These are phyloP conservation scores for Solenopsis fugax DNA, from an alignment of 1,140 invertebrate genomes.

Conservation along the genomic window DNA sequence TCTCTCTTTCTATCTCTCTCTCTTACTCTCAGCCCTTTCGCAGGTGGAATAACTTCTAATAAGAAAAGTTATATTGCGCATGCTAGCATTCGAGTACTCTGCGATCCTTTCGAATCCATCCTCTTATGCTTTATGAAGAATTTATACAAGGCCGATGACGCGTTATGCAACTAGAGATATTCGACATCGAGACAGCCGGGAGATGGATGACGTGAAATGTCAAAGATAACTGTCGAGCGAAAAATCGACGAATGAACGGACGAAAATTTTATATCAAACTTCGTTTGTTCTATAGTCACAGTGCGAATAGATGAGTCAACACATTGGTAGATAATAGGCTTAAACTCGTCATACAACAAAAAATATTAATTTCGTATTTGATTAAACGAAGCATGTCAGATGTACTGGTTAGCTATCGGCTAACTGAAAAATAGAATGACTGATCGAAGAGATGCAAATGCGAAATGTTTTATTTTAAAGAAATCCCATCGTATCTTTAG, in stretches of 20 bases:
- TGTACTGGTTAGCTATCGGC: background rate
- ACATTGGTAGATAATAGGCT: background rate
- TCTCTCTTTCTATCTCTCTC: background rate
- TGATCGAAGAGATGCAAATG: background rate
- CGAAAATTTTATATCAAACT: conserved; percentile 53
- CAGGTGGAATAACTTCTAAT: conserved; percentile 28
- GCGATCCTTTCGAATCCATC: conserved; percentile 54
- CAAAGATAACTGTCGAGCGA: conserved; percentile 69
- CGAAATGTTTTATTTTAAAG: conserved; percentile 19
- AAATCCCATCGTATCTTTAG: background rate
- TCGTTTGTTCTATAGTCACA: background rate
- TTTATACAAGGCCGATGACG: conserved; percentile 65
- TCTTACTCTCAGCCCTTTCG: background rate
- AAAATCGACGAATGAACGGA: conserved; percentile 11
- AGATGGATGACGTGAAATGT: conserved; percentile 71
- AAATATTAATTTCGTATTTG: background rate
- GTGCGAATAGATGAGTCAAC: background rate
- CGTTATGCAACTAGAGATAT: conserved; percentile 67
- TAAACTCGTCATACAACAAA: background rate
- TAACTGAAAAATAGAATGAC: background rate
- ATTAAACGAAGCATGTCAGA: background rate
- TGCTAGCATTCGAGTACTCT: conserved; percentile 19
- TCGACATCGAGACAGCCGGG: conserved; percentile 68
- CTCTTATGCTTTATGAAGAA: conserved; percentile 42
- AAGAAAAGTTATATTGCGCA: conserved; percentile 5